Base-by-base conservation (phyloP, 2,888 invertebrate genomes). In the Drosophila nr. medialis region DNA sequence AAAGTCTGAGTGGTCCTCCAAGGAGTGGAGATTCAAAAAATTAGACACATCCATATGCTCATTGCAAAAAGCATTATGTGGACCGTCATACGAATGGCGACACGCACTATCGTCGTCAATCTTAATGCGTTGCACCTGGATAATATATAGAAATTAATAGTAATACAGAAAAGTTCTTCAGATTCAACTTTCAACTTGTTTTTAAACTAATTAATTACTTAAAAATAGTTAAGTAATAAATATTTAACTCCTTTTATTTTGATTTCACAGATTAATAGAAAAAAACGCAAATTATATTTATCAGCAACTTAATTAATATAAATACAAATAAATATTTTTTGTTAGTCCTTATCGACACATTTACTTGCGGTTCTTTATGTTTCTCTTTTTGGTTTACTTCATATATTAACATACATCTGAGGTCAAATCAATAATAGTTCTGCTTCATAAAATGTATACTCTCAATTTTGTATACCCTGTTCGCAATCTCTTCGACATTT, bases 41-140 rank as follows among this genome's bases (percentile, higher is more conserved):
- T 99, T 99, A 88, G 98, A 99, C 75, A 99, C 99, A 93, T 99
- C 99, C 91, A 99, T 99, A 93, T 99, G 99, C 91, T 97, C 97
- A 93, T 97, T 95, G 92, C 99, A 99, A 93, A 98, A 99, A 78
- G 96, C 97, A 93, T 97, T 97, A 80, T 95, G 94, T 73, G 96
- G 97, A 59, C 95, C 95, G 80, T 95, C 95, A 66, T 94, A 94
- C 27, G 94, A 93, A 34, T 91, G 91, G 58, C 94, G 94, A 90
- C 96, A 96, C 89, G 97, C 96, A 0, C 96, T 95, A 92, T 98
- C 97, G 91, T 98, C 98, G 93, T 98, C 98, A 92, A 99, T 98
- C 97, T 98, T 94, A 62, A 94, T 93, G 80, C 92, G 90, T 91
- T 92, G 92, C 71, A 92, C 93, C 93, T 85, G 58, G 0, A 29